phyloP scores from a whole-genome alignment of 2,113 vertebrate species.

The Seriola quinqueradiata region DNA sequence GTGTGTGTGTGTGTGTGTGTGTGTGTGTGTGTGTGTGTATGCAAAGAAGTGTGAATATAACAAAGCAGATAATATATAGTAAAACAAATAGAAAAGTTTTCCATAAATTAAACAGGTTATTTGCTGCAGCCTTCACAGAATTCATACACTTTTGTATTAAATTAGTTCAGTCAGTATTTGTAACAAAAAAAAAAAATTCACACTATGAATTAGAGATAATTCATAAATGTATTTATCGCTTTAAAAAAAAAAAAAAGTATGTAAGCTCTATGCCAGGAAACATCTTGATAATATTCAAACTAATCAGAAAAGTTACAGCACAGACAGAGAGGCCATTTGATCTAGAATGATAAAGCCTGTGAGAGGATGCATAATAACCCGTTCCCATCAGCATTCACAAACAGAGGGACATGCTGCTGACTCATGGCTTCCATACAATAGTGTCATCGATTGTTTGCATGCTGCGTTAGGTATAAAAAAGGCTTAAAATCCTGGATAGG shows the following conservation, averaged over 20 bases:
- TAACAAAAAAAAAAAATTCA: background rate
- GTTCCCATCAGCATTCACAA: slow-evolving; percentile 68
- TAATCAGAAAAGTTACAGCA: background rate
- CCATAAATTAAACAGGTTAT: too few species aligned
- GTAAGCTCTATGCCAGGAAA: background rate
- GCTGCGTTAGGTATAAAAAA: slow-evolving; percentile 72
- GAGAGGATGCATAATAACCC: slow-evolving; percentile 54
- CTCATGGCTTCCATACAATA: slow-evolving; percentile 71
- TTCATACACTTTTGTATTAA: background rate
- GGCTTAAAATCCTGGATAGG: slow-evolving; percentile 45
- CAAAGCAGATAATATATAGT: background rate
- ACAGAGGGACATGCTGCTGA: slow-evolving; percentile 66
- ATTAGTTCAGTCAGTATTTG: too few species aligned
- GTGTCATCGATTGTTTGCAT: slow-evolving; percentile 60
- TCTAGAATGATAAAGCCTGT: slow-evolving; percentile 44
- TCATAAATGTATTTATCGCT: background rate
- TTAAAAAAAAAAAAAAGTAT: background rate
- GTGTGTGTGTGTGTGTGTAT: too few species aligned
- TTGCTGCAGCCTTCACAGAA: too few species aligned
- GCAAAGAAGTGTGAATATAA: too few species aligned
- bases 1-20: too few species aligned
- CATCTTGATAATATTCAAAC: background rate
- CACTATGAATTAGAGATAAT: background rate
- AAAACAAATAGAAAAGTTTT: background rate
- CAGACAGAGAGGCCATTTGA: slow-evolving; percentile 24